A percentile compares a stretch with the other conserved stretches of the same genome.
Conservation (phyloP, 2,113 vertebrate genomes). For the Eulemur macaco region DNA sequence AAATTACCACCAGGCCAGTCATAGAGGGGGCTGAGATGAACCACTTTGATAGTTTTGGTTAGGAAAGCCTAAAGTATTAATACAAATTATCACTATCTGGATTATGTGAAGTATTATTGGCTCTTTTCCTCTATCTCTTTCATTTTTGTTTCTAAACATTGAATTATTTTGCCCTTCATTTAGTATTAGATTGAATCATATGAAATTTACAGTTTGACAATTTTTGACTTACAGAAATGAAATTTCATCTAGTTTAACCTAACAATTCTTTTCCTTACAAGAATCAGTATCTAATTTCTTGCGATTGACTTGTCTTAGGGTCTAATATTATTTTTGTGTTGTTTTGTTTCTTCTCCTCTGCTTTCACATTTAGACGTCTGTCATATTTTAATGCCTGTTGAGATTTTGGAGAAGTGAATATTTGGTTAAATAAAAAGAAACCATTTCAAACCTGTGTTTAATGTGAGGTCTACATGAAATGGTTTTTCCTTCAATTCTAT, state of each 20-base stretch:
- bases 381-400: conserved; percentile 33
- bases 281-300: conserved; percentile 25
- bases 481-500: neutral
- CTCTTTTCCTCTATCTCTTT: neutral
- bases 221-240: conserved; percentile 16
- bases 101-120: neutral
- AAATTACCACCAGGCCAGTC: neutral
- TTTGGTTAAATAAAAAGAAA: conserved; percentile 51
- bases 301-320: neutral
- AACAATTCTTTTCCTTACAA: neutral
- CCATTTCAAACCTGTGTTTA: neutral
- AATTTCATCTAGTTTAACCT: neutral
- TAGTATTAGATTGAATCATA: conserved; percentile 6
- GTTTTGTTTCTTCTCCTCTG: conserved; percentile 23
- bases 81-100: neutral
- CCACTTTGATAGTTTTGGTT: neutral
- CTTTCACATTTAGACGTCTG: conserved; percentile 17
- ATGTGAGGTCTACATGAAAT: neutral
- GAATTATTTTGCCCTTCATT: neutral
- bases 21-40: neutral
- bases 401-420: conserved; percentile 42
- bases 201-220: conserved; percentile 14
- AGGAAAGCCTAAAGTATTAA: neutral
- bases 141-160: conserved; percentile 20
- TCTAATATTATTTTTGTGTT: neutral